These are phyloP conservation scores for Schizotus pectinicornis DNA, from an alignment of 2,888 invertebrate genomes.

Conservation along the genomic window DNA sequence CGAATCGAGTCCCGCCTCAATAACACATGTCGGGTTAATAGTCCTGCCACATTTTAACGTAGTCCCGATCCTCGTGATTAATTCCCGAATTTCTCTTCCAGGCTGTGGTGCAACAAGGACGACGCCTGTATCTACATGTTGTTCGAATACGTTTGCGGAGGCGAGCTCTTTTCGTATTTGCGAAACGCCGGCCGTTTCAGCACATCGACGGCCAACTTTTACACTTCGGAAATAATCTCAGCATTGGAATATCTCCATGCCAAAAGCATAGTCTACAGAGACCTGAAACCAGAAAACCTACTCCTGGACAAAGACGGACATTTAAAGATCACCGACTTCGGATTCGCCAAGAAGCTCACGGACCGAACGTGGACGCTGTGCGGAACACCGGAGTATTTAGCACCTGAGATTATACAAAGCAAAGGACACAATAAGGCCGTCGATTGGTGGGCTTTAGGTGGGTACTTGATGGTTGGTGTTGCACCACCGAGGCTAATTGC, in stretches of 20 bases:
- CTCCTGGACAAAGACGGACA: slow-evolving; percentile 92
- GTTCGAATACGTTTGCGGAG: slow-evolving; percentile 95
- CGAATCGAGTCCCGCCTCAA: too few species aligned
- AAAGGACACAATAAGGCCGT: slow-evolving; percentile 98
- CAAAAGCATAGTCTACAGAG: slow-evolving; percentile 85
- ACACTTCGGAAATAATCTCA: slow-evolving; percentile 91
- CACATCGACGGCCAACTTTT: slow-evolving; percentile 87
- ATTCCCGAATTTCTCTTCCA: slow-evolving; percentile 56
- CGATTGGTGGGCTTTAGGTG: slow-evolving; percentile 98
- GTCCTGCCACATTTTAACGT: too few species aligned
- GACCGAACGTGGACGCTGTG: slow-evolving; percentile 97
- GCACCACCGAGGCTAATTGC: too few species aligned
- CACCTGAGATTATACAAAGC: slow-evolving; percentile 96
- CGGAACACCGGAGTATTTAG: slow-evolving; percentile 96
- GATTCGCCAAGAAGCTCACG: slow-evolving; percentile 92
- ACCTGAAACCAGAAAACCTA: slow-evolving; percentile 94
- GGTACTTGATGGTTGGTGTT: slow-evolving; percentile 39
- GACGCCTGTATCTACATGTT: slow-evolving; percentile 94
- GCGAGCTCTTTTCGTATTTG: slow-evolving; percentile 95
- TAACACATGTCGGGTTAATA: too few species aligned
- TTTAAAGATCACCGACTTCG: slow-evolving; percentile 97
- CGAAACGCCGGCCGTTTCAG: slow-evolving; percentile 90
- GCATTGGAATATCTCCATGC: slow-evolving; percentile 94
- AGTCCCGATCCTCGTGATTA: not conserved
- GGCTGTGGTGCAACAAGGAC: slow-evolving; percentile 92